Evolutionary conservation across 92 coral and sea anemone species (phyloP), one percentile per base, ranked within the genome.

Genomic region (Plumapathes pennacea): DNA sequence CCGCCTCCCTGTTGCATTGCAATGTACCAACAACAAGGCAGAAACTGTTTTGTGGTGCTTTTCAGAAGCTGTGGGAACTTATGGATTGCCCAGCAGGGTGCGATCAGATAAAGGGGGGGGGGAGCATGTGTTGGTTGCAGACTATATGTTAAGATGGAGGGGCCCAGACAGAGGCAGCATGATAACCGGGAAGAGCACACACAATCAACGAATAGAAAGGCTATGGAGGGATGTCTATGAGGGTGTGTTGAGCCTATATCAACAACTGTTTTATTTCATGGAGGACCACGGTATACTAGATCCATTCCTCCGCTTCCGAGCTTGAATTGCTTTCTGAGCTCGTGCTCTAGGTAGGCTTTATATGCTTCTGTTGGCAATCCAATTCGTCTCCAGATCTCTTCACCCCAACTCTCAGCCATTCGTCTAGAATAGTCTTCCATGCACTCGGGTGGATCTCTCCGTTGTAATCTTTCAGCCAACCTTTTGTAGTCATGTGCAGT

Each of bases 121-220:
- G 14, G 77, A 68, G 47, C 67, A 69, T 11, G 77, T 78, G 46
- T 31, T 7, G 18, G 63, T 62, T 51, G 78, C 71, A 53, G 66
- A 62, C 23, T 69, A 54, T 25, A 66, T 67, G 83, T 56, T 76
- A 43, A 46, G 40, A 45, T 66, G 32, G 28, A 67, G 76, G 58
- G 83, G 84, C 19, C 47, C 32, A 15, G 46, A 77, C 41, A 54
- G 77, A 32, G 84, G 77, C 50, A 77, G 77, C 58, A 43, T 62
- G 32, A 60, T 60, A 21, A 28, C 84, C 27, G 77, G 84, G 46
- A 71, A 46, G 54, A 66, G 70, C 60, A 70, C 68, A 8, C 77
- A 70, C 50, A 70, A 59, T 54, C 66, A 54, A 31, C 41, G 54
- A 27, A 67, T 67, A 13, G 69, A 67, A 34, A 17, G 77, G 32